These are phyloP conservation scores for Rhyacophila brunnea DNA, from an alignment of 1,140 invertebrate genomes.

Conservation along the genomic window DNA sequence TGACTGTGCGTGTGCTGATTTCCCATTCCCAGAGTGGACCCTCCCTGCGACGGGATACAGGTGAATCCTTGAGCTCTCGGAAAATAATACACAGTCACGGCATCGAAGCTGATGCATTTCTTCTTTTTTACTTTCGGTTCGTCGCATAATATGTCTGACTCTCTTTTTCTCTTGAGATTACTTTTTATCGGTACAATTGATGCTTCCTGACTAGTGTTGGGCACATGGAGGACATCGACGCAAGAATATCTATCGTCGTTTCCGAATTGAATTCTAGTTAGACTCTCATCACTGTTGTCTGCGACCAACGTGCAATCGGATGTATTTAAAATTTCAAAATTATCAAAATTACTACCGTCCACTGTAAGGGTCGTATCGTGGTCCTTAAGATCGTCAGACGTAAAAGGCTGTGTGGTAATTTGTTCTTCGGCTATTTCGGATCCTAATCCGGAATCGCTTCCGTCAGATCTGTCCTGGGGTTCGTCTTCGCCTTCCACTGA, in stretches of 20 bases:
- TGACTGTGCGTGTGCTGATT: constrained; percentile 77
- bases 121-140: constrained; percentile 63
- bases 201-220: neutral
- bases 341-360: constrained; percentile 35
- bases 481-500: constrained; percentile 49
- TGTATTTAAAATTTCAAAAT: constrained; percentile 33
- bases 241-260: constrained; percentile 40
- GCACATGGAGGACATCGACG: neutral
- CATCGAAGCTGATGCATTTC: constrained; percentile 82
- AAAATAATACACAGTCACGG: constrained; percentile 95
- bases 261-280: neutral
- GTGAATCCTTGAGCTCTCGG: constrained; percentile 94
- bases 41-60: constrained; percentile 95
- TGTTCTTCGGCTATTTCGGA: constrained; percentile 60
- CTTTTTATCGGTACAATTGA: constrained; percentile 38
- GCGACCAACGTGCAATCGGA: constrained; percentile 7
- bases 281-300: no score
- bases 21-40: constrained; percentile 95
- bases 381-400: neutral
- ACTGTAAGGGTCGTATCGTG: constrained; percentile 6
- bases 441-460: constrained; percentile 77
- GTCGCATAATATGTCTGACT: constrained; percentile 37
- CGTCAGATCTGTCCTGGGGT: constrained; percentile 63
- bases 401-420: constrained; percentile 23
- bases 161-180: constrained; percentile 38